These are phyloP conservation scores for Astyanax mexicanus DNA, from an alignment of 2,797 vertebrate species.

Conservation along the genomic window DNA sequence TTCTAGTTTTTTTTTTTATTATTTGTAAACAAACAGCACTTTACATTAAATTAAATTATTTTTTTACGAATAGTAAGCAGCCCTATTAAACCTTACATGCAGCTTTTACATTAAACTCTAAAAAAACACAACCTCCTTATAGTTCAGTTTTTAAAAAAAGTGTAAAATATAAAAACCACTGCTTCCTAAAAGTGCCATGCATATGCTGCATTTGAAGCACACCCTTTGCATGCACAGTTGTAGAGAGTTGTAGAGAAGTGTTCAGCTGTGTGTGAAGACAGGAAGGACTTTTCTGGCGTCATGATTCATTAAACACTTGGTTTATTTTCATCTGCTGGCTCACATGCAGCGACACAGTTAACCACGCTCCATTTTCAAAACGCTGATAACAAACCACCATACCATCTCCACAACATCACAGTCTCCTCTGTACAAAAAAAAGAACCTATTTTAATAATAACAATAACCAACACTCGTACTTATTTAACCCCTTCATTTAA, in stretches of 20 bases:
- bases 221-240: too few relatives aligned
- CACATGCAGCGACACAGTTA: background rate
- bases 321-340: conserved; percentile 13
- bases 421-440: conserved; percentile 25
- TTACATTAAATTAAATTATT: too few relatives aligned
- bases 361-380: background rate
- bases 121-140: too few relatives aligned
- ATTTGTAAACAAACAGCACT: too few relatives aligned
- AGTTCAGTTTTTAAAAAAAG: too few relatives aligned
- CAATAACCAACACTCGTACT: background rate
- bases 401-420: conserved; percentile 15
- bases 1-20: too few relatives aligned
- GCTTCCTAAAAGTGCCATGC: background rate
- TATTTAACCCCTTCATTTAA: background rate
- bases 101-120: too few relatives aligned
- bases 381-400: background rate
- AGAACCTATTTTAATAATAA: background rate
- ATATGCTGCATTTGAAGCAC: background rate
- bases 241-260: background rate
- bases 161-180: too few relatives aligned
- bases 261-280: background rate
- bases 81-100: too few relatives aligned
- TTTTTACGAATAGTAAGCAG: too few relatives aligned
- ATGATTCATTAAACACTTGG: background rate
- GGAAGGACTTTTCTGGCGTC: background rate